Percentiles rank a stretch among this genome's conserved stretches.
Conservation (phyloP, 2,113 vertebrate genomes). For the Glaucomys volans region DNA sequence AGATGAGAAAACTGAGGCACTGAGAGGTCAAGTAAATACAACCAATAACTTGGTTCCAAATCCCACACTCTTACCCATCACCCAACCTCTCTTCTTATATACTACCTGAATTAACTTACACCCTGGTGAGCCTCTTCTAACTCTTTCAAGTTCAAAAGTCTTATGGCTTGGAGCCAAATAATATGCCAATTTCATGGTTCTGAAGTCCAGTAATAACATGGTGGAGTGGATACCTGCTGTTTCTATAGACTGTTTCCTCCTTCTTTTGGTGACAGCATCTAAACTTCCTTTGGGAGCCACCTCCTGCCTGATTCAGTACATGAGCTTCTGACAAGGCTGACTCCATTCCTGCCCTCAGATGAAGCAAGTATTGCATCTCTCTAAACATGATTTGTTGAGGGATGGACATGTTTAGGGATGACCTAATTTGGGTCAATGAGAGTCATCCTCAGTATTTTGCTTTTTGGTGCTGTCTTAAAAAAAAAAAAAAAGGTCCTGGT, state of each 20-base stretch:
- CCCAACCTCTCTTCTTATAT: not conserved
- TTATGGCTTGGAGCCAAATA: not conserved
- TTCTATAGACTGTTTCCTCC: not conserved
- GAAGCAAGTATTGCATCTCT: not conserved
- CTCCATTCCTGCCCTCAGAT: not conserved
- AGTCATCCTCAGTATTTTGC: not conserved
- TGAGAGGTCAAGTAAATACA: not conserved
- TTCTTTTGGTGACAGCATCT: not conserved
- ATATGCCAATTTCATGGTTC: not conserved
- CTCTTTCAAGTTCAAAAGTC: not conserved
- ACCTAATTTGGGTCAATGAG: not conserved
- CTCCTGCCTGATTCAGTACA: not conserved
- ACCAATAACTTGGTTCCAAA: not conserved
- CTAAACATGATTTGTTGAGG: not conserved
- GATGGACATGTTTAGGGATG: fast-evolving
- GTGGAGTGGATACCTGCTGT: not conserved
- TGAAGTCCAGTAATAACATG: not conserved
- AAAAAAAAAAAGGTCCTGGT: not conserved
- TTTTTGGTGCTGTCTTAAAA: not conserved
- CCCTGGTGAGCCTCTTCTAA: not conserved
- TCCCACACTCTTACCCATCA: not conserved
- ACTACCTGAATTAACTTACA: not conserved
- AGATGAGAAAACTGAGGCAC: slow-evolving; percentile 32
- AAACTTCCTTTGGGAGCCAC: not conserved
- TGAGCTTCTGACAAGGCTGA: not conserved